Evolutionary conservation across 2,888 invertebrate genomes (phyloP), one percentile per base, ranked within the genome.

Genomic region (Drosophila kanekoi): DNA sequence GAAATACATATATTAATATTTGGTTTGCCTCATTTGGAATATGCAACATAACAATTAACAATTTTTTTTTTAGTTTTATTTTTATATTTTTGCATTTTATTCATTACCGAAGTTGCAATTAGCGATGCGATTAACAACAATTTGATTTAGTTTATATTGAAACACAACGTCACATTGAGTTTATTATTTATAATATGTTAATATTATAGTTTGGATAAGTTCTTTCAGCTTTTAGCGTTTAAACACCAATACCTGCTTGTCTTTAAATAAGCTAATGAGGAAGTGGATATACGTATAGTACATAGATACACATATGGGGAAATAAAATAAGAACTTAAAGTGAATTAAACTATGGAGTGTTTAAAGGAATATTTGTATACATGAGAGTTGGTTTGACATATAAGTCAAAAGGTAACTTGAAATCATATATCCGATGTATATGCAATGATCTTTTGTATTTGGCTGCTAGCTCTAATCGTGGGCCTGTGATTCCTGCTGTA

Each of bases 401-500:
- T 14, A 11, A 52, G 37, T 56, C 64, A 53, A 74, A 67, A 66
- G 72, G 61, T 66, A 79, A 57, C 63, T 66, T 76, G 43, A 65
- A 66, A 67, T 60, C 13, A 59, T 44, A 62, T 23, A 18, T 23
- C 18, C 40, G 33, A 51, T 40, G 47, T 16, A 58, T 64, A 54
- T 44, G 64, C 45, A 32, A 45, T 57, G 45, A 47, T 52, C 14
- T 20, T 18, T 16, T 23, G n/a, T 14, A 45, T 58, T 58, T 69
- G 47, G 68, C 35, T 54, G 9, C 3, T 16, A 45, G 56, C 58
- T 49, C 94, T 97, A 97, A 92, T 97, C 97, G 91, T 97, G 97
- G 77, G 95, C 97, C 93, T 97, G 96, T 10, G 97, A 97, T 93
- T 97, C 97, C 91, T 97, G 97, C 91, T 97, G 97, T 35, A 97